A percentile compares a stretch with the other conserved stretches of the same genome.
These are phyloP conservation scores for Leptosomus discolor DNA, from an alignment of 2,113 vertebrate genomes.

Conservation along the genomic window DNA sequence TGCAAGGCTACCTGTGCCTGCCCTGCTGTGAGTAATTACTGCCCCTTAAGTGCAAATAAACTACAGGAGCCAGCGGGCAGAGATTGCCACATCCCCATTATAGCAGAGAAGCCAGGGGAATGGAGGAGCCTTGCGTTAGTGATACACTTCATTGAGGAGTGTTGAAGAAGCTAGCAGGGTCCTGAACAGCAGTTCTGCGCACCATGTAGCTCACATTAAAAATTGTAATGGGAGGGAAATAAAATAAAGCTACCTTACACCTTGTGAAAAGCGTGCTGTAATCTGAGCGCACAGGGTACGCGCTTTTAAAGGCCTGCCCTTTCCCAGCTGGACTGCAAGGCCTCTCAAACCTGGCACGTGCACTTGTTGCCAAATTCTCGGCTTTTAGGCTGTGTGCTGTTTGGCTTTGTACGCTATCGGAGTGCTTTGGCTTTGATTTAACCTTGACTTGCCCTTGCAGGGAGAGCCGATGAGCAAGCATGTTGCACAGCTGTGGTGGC, in stretches of 20 bases:
- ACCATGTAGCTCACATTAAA: fast-evolving
- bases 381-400: not conserved
- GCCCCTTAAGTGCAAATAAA: not conserved
- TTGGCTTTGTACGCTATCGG: fast-evolving
- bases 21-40: not conserved
- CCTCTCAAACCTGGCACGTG: not conserved
- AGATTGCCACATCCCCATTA: not conserved
- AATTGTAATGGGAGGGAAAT: not conserved
- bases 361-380: fast-evolving
- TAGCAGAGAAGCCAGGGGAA: not conserved
- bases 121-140: not conserved
- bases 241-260: not conserved
- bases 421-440: not conserved
- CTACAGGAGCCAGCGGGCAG: not conserved
- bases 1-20: fast-evolving
- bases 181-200: too few relatives aligned
- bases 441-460: not conserved
- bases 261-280: not conserved
- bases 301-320: not conserved
- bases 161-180: fast-evolving
- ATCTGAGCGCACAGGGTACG: not conserved
- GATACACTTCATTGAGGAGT: not conserved
- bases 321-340: not conserved
- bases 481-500: fast-evolving
- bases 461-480: not conserved